phyloP scores from a whole-genome alignment of 2,113 vertebrate species.

The Thinocorus orbignyianus region DNA sequence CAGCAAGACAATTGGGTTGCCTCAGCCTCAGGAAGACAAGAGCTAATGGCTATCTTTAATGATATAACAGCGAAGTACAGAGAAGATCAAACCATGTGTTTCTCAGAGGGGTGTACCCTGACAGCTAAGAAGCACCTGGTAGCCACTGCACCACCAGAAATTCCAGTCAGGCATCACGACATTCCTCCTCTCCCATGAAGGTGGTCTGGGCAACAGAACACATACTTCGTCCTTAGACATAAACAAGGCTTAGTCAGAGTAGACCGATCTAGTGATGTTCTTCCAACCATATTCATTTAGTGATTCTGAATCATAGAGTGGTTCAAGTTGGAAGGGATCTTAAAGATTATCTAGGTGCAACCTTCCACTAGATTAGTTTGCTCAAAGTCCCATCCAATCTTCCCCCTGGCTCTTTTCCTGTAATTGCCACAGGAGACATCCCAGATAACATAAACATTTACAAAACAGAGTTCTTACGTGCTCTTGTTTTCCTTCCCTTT shows the following conservation, averaged over 20 bases:
- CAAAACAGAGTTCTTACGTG: constrained; percentile 76
- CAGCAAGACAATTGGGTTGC: not conserved
- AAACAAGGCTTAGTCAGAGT: not conserved
- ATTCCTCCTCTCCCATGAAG: not conserved
- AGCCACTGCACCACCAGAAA: not conserved
- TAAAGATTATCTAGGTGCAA: not conserved
- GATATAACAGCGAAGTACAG: not conserved
- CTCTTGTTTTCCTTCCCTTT: constrained; percentile 90
- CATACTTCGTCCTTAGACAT: not conserved
- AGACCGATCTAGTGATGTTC: not conserved
- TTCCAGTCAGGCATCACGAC: not conserved
- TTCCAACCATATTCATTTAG: not conserved
- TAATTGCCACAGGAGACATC: not conserved
- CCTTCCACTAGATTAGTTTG: not conserved
- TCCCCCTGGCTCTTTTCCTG: not conserved
- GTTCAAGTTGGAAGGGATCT: not conserved
- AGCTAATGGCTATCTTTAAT: not conserved
- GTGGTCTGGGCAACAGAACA: not conserved
- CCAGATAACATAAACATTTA: not conserved
- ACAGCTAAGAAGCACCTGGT: not conserved
- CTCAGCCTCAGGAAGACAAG: not conserved
- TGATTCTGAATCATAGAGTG: not conserved
- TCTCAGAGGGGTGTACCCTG: not conserved
- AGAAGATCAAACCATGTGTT: not conserved
- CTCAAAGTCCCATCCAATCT: not conserved